Evolutionary conservation across 2,797 vertebrate genomes (phyloP), one percentile per base, ranked within the genome.

Genomic region (Saxicola maurus): DNA sequence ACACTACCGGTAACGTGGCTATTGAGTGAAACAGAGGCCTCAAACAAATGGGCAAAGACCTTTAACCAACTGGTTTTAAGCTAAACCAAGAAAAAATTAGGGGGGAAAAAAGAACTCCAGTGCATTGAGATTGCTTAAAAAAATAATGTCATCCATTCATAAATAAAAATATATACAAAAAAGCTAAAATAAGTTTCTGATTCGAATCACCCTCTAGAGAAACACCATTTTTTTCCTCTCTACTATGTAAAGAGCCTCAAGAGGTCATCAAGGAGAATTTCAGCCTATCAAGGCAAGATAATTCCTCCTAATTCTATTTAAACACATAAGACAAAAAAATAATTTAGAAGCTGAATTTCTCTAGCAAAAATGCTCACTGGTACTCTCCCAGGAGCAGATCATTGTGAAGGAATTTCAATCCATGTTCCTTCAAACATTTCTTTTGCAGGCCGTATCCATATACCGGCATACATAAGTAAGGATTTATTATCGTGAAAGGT

Each of bases 401-500:
- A 55, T 66, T 37, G 38, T 35, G 31, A 33, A 88, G 52, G 37
- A 86, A 76, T 61, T 93, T 82, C 23, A 53, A 35, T 51, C n/a
- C 19, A 31, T 1, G 4, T 45, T 76, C 68, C 71, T 57, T 84
- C 64, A 91, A 79, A 64, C 31, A 40, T n/a, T 73, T 83, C 14
- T 83, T 87, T 84, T 30, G 17, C 49, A 60, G 60, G 64, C 14
- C 60, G 48, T 16, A 61, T 62, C 43, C 49, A 30, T 25, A 65
- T 15, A 46, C 28, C 52, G 51, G 43, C 43, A 88, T 65, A 25
- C 33, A 6, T 57, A 86, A 82, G 56, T 56, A 79, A 86, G 43
- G 60, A 38, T 69, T 87, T 84, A 38, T 43, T 77, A 48, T 59
- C 61, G 45, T 72, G 82, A 74, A 89, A 87, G 75, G 65, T 86